Evolutionary conservation across 2,797 vertebrate species (phyloP).

Genomic region (Gallinago stenura): DNA sequence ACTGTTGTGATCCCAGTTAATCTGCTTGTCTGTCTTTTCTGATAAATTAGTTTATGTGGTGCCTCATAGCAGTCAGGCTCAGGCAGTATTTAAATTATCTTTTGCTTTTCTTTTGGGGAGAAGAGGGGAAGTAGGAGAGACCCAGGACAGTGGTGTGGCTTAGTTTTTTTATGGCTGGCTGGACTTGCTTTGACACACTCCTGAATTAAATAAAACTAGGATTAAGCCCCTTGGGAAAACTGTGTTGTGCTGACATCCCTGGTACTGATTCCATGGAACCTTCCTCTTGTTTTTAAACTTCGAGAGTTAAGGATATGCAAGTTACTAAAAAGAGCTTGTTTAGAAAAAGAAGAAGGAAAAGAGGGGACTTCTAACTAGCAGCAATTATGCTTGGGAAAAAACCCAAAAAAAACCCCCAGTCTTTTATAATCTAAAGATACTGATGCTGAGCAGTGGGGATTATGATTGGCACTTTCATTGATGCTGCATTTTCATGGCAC

Average conservation of each 20-base stretch:
- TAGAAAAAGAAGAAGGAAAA: neutral
- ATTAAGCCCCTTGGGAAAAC: neutral
- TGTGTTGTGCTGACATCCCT: neutral
- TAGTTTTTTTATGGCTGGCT: neutral
- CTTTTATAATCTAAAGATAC: neutral
- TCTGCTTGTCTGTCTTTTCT: slow-evolving; percentile 1
- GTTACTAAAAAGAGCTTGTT: neutral
- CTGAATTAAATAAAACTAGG: neutral
- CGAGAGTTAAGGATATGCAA: neutral
- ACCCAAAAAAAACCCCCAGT: accelerated
- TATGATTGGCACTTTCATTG: neutral
- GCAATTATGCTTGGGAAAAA: neutral
- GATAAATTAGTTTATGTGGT: neutral
- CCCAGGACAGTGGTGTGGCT: neutral
- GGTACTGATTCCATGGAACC: neutral
- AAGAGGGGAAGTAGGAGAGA: neutral
- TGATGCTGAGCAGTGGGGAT: neutral
- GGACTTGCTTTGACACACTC: neutral
- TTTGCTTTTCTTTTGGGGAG: neutral
- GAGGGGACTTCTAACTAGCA: neutral
- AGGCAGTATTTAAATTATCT: neutral
- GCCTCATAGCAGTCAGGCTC: neutral
- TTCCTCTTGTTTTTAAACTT: neutral
- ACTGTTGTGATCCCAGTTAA: neutral
- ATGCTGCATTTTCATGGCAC: accelerated